These are phyloP conservation scores for Diaprepes abbreviatus DNA, from an alignment of 2,888 invertebrate genomes.

Conservation along the genomic window DNA sequence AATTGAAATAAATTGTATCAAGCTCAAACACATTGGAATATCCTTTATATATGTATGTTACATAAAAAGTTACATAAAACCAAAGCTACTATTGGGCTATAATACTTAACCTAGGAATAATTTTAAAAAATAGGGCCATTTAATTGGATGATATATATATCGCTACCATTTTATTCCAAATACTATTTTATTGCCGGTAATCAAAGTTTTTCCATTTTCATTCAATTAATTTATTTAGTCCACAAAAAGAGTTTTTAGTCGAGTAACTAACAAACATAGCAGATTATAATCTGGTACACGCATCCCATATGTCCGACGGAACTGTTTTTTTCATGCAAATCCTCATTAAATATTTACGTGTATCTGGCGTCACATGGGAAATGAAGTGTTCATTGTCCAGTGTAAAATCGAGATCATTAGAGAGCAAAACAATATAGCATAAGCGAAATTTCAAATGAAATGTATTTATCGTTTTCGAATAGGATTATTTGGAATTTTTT, in stretches of 20 bases:
- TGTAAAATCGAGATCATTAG: constrained; percentile 5
- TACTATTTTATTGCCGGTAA: no score
- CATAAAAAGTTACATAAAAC: no score
- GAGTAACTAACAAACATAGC: not conserved
- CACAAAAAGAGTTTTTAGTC: not conserved
- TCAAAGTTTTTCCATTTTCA: not conserved
- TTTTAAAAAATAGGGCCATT: no score
- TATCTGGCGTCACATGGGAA: constrained; percentile 16
- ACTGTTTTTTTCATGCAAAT: not conserved
- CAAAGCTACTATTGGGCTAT: no score
- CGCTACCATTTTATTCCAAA: not conserved
- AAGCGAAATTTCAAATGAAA: constrained; percentile 14
- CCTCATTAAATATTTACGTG: constrained; percentile 25
- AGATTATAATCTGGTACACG: constrained; percentile 4
- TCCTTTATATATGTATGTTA: no score
- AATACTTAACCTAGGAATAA: no score
- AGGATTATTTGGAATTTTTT: not conserved
- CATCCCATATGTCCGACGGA: not conserved
- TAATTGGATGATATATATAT: not conserved
- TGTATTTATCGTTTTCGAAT: constrained; percentile 10
- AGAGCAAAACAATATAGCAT: not conserved
- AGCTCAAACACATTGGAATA: no score
- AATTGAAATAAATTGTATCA: no score
- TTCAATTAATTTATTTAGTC: not conserved
- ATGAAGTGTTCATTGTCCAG: constrained; percentile 19